These are phyloP conservation scores for Climacteris rufus DNA, from an alignment of 2,113 vertebrate species.

Conservation along the genomic window DNA sequence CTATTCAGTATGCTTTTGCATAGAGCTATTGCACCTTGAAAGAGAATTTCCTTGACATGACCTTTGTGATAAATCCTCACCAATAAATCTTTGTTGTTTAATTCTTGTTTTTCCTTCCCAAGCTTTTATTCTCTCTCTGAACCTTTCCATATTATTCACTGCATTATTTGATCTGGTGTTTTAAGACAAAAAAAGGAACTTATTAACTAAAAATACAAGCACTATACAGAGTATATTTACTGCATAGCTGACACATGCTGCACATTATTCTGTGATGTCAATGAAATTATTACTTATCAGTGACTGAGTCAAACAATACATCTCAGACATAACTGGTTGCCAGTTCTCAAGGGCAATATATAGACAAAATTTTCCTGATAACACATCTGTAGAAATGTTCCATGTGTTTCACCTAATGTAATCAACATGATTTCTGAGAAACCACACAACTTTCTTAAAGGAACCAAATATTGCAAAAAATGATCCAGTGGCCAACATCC, in stretches of 20 bases:
- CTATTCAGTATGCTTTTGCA: fast-evolving
- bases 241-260: background rate
- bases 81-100: background rate
- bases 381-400: background rate
- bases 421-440: background rate
- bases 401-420: background rate
- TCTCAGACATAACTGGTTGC: background rate
- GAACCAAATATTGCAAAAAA: no score
- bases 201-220: background rate
- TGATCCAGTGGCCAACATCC: background rate
- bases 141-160: background rate
- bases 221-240: background rate
- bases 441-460: background rate
- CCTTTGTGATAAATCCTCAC: background rate
- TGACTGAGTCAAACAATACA: background rate
- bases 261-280: background rate
- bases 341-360: background rate
- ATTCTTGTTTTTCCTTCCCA: background rate
- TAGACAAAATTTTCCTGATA: background rate
- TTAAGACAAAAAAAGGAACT: background rate
- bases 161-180: background rate
- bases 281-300: background rate
- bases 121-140: background rate
- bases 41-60: background rate
- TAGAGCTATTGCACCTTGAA: background rate